Conservation (phyloP, 1,140 invertebrate species). For the Drosophila suzukii region DNA sequence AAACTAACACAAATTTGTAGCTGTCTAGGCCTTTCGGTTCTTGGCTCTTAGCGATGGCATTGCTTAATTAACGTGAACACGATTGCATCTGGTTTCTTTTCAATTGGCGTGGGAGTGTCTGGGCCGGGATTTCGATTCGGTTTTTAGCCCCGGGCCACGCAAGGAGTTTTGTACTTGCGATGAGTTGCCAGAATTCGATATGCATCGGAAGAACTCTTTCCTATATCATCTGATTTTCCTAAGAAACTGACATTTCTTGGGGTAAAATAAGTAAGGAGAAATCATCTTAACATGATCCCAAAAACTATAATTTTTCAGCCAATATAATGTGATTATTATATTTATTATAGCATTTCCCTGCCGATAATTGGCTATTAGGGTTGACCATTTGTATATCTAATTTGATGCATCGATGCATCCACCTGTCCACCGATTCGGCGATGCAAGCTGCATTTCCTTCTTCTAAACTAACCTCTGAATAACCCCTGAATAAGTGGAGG, state of each 20-base stretch:
- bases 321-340: too few species aligned
- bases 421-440: constrained; percentile 15
- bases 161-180: background rate
- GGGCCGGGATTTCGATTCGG: constrained; percentile 6
- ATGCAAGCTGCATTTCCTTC: background rate
- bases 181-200: constrained; percentile 4
- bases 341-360: background rate
- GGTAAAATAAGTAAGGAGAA: too few species aligned
- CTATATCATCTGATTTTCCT: too few species aligned
- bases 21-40: constrained; percentile 6
- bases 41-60: constrained; percentile 23
- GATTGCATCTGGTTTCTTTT: constrained; percentile 35
- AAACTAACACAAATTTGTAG: constrained; percentile 2
- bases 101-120: constrained; percentile 15
- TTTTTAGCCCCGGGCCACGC: background rate
- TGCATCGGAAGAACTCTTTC: background rate
- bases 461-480: background rate
- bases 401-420: constrained; percentile 4
- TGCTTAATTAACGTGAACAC: constrained; percentile 52
- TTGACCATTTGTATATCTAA: background rate
- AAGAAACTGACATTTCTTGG: too few species aligned
- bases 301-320: too few species aligned
- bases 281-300: too few species aligned
- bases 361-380: background rate
- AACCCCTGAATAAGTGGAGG: constrained; percentile 20